A percentile compares a stretch with the other conserved stretches of the same genome.
These are phyloP conservation scores for Hyposmocoma kahamanoa DNA, from an alignment of 1,140 invertebrate species.

Conservation along the genomic window DNA sequence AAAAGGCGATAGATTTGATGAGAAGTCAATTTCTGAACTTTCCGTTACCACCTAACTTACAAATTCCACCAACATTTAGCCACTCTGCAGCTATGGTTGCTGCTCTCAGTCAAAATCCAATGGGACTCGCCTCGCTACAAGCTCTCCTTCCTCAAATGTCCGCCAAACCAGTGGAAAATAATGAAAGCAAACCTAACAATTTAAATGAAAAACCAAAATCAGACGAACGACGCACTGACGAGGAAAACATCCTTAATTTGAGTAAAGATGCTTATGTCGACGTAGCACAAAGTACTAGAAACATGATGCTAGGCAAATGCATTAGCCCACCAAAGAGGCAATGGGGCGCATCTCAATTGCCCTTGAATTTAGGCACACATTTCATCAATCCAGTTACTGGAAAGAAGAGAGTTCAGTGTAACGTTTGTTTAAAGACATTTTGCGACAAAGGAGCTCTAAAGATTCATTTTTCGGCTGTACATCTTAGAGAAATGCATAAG, in stretches of 20 bases:
- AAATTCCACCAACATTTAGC: conserved; percentile 75
- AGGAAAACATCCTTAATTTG: conserved; percentile 83
- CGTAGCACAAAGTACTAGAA: conserved; percentile 63
- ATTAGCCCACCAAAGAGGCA: conserved; percentile 92
- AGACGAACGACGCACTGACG: conserved; percentile 75
- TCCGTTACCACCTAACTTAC: conserved; percentile 77
- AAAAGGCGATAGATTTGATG: conserved; percentile 75
- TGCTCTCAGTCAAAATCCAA: conserved; percentile 67
- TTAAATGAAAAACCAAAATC: conserved; percentile 27
- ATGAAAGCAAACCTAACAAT: conserved; percentile 37
- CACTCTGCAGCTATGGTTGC: conserved; percentile 74
- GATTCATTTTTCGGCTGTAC: conserved; percentile 99
- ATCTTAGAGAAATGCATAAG: conserved; percentile 99
- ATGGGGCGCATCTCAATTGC: conserved; percentile 88
- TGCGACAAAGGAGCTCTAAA: conserved; percentile 99
- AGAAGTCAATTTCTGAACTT: conserved; percentile 73
- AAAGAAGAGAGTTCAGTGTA: conserved; percentile 98
- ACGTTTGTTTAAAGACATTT: conserved; percentile 98
- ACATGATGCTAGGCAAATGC: conserved; percentile 79
- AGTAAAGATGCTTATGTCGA: conserved; percentile 75
- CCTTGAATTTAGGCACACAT: conserved; percentile 90
- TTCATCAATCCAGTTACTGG: conserved; percentile 94
- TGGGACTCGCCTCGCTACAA: conserved; percentile 62
- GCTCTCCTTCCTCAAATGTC: conserved; percentile 63
- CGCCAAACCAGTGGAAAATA: conserved; percentile 31